Base-by-base conservation (phyloP, 2,113 vertebrate species). In the Peromyscus californicus region DNA sequence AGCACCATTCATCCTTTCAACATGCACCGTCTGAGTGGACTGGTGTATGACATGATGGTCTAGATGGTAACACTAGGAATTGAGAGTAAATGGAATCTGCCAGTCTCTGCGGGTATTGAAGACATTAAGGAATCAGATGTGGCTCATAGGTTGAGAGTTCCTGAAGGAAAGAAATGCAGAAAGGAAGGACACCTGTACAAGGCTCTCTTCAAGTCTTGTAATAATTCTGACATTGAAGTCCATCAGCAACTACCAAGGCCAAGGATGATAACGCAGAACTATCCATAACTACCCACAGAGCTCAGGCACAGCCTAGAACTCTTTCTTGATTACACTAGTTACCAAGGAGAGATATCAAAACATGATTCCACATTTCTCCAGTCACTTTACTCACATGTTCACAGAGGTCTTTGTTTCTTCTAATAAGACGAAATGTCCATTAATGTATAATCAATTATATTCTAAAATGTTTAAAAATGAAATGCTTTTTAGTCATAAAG, bases 121-220 rank as follows among this genome's bases (percentile, higher is more conserved):
- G 75, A 84, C 10, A 48, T n/a, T 5, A 2, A 59, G 31, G 29
- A 83, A 31, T 10, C 24, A 33, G 31, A 69, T 5, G 13, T 4
- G 79, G 9, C 17, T 89, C 19, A 54, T 2, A 7, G 39, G 7
- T 0, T 33, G 1, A 88, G 8, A 76, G 36, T 65, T 63, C 10
- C 24, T 31, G 2, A 42, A 92, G 45, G 91, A 54, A 0, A 51
- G 3, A 63, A 24, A 7, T 78, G 36, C 21, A 85, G 16, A 84
- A 7, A 93, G 26, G 42, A 63, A 75, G 0, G 16, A 33, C 3
- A 82, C 48, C 3, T 83, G 10, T 1, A 33, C 3, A 19, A 2
- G 1, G 0, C 33, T 33, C 7, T 31, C 7, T 82, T 69, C n/a
- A 39, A 19, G 0, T 83, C 11, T 51, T 48, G 12, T 21, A 8